These are phyloP conservation scores for Ylistrum balloti DNA, from an alignment of 1,140 invertebrate species.

Conservation along the genomic window DNA sequence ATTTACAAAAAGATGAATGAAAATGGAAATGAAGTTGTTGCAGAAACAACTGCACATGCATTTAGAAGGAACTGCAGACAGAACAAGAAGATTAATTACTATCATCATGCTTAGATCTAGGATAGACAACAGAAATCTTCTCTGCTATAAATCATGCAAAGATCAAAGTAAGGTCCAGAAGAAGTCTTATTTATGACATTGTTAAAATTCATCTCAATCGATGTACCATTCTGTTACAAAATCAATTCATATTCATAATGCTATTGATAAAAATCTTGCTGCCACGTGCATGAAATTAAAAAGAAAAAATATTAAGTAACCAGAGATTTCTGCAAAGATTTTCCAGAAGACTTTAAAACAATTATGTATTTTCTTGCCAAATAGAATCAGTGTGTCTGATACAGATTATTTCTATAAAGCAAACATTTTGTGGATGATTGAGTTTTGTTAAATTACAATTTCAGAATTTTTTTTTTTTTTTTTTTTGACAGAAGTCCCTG, in stretches of 20 bases:
- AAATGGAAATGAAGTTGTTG: not conserved
- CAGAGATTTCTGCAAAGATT: slow-evolving; percentile 16
- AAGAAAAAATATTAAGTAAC: too few species aligned
- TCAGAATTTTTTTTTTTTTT: not conserved
- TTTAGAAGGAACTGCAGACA: slow-evolving; percentile 18
- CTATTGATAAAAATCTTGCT: not conserved
- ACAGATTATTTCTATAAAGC: too few species aligned
- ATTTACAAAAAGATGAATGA: not conserved
- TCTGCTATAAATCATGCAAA: not conserved
- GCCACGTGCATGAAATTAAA: slow-evolving; percentile 31
- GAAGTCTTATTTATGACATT: not conserved
- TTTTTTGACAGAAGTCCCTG: not conserved
- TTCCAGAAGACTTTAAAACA: too few species aligned
- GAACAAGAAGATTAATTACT: slow-evolving; percentile 25
- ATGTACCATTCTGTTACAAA: not conserved
- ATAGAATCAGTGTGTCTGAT: too few species aligned
- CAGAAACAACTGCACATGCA: not conserved
- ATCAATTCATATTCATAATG: not conserved
- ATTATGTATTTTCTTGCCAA: too few species aligned
- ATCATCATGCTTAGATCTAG: slow-evolving; percentile 5
- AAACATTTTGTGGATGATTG: too few species aligned
- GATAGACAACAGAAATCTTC: not conserved
- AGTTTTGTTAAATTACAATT: too few species aligned
- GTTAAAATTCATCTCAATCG: not conserved
- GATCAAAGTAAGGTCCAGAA: not conserved